Evolutionary conservation across 2,888 invertebrate species (phyloP).

Genomic region (Onchidella celtica): DNA sequence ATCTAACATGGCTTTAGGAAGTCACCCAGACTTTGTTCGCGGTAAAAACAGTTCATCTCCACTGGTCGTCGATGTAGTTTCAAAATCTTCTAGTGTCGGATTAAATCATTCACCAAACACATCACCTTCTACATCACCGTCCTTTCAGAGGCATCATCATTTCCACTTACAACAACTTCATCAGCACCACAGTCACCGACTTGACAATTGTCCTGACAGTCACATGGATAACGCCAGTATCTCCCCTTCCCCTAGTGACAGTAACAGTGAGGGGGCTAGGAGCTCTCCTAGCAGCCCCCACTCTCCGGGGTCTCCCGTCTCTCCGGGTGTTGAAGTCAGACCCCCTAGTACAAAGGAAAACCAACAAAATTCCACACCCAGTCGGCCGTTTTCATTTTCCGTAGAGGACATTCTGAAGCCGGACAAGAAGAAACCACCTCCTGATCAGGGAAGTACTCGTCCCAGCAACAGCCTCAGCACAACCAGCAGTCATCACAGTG

Average conservation of each 20-base stretch:
- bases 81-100: constrained; percentile 11
- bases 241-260: constrained; percentile 6
- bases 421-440: constrained; percentile 34
- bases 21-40: not conserved
- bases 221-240: constrained; percentile 1
- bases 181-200: constrained; percentile 11
- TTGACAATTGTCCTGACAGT: not conserved
- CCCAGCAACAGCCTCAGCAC: not conserved
- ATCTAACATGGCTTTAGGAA: constrained; percentile 13
- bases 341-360: constrained; percentile 9
- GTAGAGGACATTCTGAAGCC: constrained; percentile 50
- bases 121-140: constrained; percentile 10
- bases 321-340: constrained; percentile 19
- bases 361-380: constrained; percentile 1
- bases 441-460: not conserved
- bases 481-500: not conserved
- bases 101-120: constrained; percentile 13
- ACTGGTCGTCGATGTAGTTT: constrained; percentile 5
- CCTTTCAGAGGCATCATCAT: constrained; percentile 17
- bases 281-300: constrained; percentile 27
- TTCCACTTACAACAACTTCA: constrained; percentile 15
- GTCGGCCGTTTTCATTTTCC: constrained; percentile 40
- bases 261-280: constrained; percentile 6
- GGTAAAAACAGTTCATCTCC: constrained; percentile 12
- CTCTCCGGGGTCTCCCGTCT: constrained; percentile 1